Evolutionary conservation across 2,888 invertebrate species (phyloP), one percentile per base, ranked within the genome.

Genomic region (Homarus gammarus): DNA sequence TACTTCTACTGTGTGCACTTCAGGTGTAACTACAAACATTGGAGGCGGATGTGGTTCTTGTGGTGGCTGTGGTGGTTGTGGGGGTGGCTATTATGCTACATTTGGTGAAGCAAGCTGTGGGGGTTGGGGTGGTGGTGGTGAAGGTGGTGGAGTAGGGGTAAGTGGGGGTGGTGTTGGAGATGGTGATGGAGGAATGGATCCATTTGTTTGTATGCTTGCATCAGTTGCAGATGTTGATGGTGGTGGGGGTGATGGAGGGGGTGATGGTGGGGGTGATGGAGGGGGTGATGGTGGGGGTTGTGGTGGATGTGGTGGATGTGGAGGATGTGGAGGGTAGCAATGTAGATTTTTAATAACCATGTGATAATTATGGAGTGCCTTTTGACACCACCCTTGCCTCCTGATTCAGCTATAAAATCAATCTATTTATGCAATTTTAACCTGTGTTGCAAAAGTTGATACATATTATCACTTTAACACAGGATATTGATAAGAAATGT

Each of bases 231-330:
- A n/a, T 22, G 73, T 18, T 38, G 85, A 49, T 49, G 85, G 84
- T 36, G 78, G 77, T 38, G 83, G 82, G 6, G 90, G 78, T 15
- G 90, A 61, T 38, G 91, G 75, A 27, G 91, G 82, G n/a, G 84
- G 68, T 68, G 61, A 82, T 15, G 91, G 91, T 5, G 84, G 87
- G 27, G 75, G 91, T 72, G 91, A 85, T 27, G 91, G 85, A 2
- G 84, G 89, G 6, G 90, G 78, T 15, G 90, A 61, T 38, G 91
- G 75, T 27, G 91, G 82, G n/a, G 84, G 68, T 68, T 73, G 85
- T 15, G 91, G 91, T 5, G 84, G 87, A 27, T 81, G 91, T 72
- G 91, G 85, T 2, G 84, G 89, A 81, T 84, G 89, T 22, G 89
- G 89, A 0, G 84, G 85, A 64, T 84, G 89, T 6, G 88, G 88